Conservation (phyloP, 2,113 vertebrate species). For the Porphyrio hochstetteri region DNA sequence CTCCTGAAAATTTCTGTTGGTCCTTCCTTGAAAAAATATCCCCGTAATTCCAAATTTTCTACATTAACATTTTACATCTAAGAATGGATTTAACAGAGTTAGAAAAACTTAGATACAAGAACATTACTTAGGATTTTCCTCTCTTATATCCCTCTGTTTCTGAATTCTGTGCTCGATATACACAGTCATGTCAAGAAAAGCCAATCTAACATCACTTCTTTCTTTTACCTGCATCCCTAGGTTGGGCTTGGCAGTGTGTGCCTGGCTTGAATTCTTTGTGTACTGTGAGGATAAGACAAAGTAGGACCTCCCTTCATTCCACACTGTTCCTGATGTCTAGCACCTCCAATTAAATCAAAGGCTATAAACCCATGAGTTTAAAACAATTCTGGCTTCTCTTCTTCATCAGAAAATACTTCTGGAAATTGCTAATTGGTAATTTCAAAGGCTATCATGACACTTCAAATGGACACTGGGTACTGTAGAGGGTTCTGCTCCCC, state of each 20-base stretch:
- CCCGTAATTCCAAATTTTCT: not conserved
- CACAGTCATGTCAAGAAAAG: not conserved
- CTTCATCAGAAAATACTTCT: not conserved
- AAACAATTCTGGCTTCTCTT: not conserved
- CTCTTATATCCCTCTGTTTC: rapidly evolving
- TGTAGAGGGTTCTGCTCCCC: not conserved
- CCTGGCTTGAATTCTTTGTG: not conserved
- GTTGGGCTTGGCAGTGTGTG: not conserved
- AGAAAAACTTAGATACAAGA: not conserved
- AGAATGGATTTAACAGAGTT: not conserved
- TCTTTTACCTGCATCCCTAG: not conserved
- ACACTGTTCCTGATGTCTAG: not conserved
- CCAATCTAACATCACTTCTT: not conserved
- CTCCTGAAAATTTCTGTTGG: not conserved
- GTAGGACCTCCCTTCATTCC: not conserved
- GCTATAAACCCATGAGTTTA: not conserved
- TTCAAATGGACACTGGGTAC: not conserved
- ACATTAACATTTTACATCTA: not conserved
- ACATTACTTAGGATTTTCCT: not conserved
- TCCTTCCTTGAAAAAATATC: not conserved
- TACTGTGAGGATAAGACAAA: not conserved
- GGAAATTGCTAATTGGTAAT: not conserved
- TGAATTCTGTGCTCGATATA: not conserved
- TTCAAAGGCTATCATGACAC: not conserved
- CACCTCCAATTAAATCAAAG: not conserved